Evolutionary conservation across 1,140 invertebrate species (phyloP), one percentile per base, ranked within the genome.

Genomic region (Musca domestica): DNA sequence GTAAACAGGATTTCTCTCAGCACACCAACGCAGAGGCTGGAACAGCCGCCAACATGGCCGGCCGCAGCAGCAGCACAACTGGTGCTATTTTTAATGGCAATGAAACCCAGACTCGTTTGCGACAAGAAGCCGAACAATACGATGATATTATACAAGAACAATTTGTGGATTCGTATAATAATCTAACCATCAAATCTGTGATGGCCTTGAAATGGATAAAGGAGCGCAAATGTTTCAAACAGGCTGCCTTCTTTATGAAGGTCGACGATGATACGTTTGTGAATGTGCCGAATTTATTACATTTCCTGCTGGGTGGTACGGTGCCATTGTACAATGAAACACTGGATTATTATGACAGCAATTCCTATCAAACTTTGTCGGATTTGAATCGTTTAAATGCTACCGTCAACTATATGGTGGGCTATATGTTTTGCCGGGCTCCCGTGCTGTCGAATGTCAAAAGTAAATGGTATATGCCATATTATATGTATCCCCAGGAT

Each of bases 151-250:
- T 98, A 47, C 92, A 96, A 83, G 94, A 95, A 80, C 88, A 88
- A 64, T 97, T 96, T 77, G 76, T 91, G 12, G 95, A 98, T 81
- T 90, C 91, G 1, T 98, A 98, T 81, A 92, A 94, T 78, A 98
- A 98, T 86, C 84, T 98, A 61, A 97, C 95, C 0, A 80, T 96
- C 7, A 98, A 98, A 79, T 92, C 91, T 17, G 87, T 94, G 15
- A 90, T 94, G 87, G 86, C 94, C 81, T 81, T 96, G 49, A 95
- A 95, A 78, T 93, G 92, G 89, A 87, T 92, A 6, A 87, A 83
- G 1, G 84, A 82, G 9, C 30, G 34, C 2, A 86, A 88, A 71
- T 94, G 92, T 76, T 78, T 83, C 54, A 78, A 83, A 17, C 75
- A 77, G 41, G 84, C 86, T 3, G 87, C 86, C 58, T 93, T 88